Conservation (phyloP, 2,888 invertebrate genomes). For the Scaptomyza parva region DNA sequence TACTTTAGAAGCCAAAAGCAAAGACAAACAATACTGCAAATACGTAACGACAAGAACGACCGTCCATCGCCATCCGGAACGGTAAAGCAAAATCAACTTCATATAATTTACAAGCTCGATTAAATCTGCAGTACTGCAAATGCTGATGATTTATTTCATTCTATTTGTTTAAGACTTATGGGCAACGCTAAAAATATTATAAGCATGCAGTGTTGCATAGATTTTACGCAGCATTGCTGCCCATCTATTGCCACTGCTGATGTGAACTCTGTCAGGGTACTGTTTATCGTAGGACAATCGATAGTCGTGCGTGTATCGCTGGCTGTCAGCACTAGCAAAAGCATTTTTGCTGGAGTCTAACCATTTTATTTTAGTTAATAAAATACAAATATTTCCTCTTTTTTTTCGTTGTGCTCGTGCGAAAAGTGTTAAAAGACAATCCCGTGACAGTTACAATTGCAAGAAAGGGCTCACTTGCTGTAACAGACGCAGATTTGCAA, state of each 20-base stretch:
- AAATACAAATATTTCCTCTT: conserved; percentile 71
- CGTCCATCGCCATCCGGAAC: too few species aligned
- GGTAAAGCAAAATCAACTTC: too few species aligned
- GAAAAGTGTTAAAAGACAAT: conserved; percentile 45
- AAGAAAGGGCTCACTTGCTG: conserved; percentile 37
- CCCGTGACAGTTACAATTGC: conserved; percentile 38
- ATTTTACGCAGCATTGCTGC: conserved; percentile 19
- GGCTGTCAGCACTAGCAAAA: conserved; percentile 58
- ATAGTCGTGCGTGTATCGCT: conserved; percentile 40
- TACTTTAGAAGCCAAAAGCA: too few species aligned
- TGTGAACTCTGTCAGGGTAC: neutral
- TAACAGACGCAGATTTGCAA: conserved; percentile 47
- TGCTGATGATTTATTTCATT: neutral
- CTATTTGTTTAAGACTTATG: neutral
- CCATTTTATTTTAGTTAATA: conserved; percentile 80
- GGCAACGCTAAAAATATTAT: neutral
- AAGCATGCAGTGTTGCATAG: neutral
- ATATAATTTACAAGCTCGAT: too few species aligned
- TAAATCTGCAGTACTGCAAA: too few species aligned
- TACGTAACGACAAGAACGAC: too few species aligned
- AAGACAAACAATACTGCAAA: too few species aligned
- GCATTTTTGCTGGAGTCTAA: conserved; percentile 73
- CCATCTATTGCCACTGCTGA: neutral
- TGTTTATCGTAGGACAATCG: conserved; percentile 26
- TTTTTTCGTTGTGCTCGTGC: conserved; percentile 70